Percentiles rank a stretch among this genome's conserved stretches.
These are phyloP conservation scores for Ochropleura plecta DNA, from an alignment of 2,888 invertebrate genomes.

Conservation along the genomic window DNA sequence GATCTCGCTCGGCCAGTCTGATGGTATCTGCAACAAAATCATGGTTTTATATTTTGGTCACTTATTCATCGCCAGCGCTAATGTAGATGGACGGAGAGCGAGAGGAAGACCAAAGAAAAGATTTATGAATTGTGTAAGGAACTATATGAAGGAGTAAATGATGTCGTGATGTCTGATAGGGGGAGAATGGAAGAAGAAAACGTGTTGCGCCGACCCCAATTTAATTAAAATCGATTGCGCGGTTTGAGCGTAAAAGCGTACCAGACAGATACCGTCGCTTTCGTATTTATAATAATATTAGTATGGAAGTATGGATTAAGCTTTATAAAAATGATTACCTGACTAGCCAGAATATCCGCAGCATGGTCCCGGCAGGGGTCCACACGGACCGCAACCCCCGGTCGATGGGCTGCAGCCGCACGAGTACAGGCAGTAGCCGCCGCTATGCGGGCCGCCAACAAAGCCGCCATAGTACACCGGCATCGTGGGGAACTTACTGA, in stretches of 20 bases:
- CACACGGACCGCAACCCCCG: conserved; percentile 75
- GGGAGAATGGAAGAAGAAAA: too few species aligned
- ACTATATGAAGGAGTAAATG: too few species aligned
- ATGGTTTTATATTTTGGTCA: not conserved
- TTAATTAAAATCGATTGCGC: too few species aligned
- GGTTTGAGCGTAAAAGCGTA: too few species aligned
- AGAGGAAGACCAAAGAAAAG: too few species aligned
- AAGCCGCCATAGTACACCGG: conserved; percentile 84
- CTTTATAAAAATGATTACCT: not conserved
- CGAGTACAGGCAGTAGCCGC: conserved; percentile 81
- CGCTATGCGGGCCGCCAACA: conserved; percentile 81
- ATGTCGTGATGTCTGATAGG: too few species aligned
- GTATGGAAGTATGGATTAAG: not conserved
- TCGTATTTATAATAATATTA: too few species aligned
- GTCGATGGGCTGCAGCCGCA: conserved; percentile 68
- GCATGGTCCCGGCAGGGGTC: conserved; percentile 73
- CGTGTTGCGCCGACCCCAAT: too few species aligned
- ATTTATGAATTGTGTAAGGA: too few species aligned
- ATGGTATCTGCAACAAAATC: conserved; percentile 28
- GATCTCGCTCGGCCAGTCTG: conserved; percentile 29
- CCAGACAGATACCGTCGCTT: too few species aligned
- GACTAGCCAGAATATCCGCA: conserved; percentile 73
- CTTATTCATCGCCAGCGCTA: too few species aligned
- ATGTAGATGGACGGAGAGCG: too few species aligned
- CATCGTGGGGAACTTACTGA: conserved; percentile 68